phyloP scores from a whole-genome alignment of 1,140 invertebrate genomes.

The Drosophila pectinifera region DNA sequence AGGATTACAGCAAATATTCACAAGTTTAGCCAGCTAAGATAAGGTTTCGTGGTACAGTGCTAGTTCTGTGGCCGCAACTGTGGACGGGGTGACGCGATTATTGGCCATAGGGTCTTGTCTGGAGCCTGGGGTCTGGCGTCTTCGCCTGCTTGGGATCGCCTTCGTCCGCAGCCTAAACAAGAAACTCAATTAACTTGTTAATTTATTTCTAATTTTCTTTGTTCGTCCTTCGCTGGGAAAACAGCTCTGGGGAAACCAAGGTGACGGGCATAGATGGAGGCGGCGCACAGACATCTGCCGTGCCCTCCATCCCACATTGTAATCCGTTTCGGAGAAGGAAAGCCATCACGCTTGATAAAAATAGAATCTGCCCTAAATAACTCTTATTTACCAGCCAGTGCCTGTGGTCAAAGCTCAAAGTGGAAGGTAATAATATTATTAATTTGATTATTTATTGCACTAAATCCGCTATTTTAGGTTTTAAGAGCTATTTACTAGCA shows the following conservation, averaged over 20 bases:
- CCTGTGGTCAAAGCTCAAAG: too few species aligned
- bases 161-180: slow-evolving; percentile 53
- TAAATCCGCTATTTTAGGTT: too few species aligned
- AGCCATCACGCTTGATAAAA: not conserved
- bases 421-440: too few species aligned
- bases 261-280: slow-evolving; percentile 2
- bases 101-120: slow-evolving; percentile 26
- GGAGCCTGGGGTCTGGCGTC: not conserved
- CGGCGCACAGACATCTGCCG: not conserved
- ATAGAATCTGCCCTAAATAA: too few species aligned
- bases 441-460: too few species aligned
- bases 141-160: slow-evolving; percentile 8
- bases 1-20: too few species aligned
- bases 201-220: slow-evolving; percentile 80
- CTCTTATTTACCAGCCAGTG: too few species aligned
- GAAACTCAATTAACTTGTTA: slow-evolving; percentile 81
- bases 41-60: not conserved
- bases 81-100: slow-evolving; percentile 8
- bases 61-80: slow-evolving; percentile 8
- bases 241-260: slow-evolving; percentile 31
- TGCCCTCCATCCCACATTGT: not conserved
- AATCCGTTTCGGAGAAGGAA: not conserved
- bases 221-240: slow-evolving; percentile 55
- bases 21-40: not conserved
- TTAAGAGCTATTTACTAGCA: too few species aligned